These are phyloP conservation scores for Romanogobio albipinnatus DNA, from an alignment of 2,113 vertebrate species.

Conservation along the genomic window DNA sequence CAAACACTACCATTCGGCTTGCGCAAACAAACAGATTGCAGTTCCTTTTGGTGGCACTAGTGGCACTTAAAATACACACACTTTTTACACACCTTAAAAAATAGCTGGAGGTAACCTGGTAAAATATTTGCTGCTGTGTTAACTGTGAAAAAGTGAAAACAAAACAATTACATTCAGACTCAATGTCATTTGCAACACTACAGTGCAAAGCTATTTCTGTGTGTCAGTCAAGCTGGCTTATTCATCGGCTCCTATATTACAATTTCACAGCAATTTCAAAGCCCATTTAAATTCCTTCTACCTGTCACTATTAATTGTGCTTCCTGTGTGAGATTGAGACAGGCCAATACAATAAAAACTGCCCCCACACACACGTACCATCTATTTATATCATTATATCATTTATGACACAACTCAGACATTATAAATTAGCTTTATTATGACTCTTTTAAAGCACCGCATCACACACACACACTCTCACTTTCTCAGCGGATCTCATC, in stretches of 20 bases:
- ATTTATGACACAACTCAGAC: slow-evolving; percentile 8
- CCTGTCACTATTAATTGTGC: slow-evolving; percentile 36
- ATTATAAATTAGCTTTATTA: slow-evolving; percentile 3
- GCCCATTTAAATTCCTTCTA: slow-evolving; percentile 34
- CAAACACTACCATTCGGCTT: not conserved
- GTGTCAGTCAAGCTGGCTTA: not conserved
- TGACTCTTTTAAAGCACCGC: not conserved
- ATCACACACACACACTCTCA: not conserved
- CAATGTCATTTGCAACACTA: not conserved
- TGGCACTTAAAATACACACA: not conserved
- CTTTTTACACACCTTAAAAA: not conserved
- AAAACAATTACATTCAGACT: not conserved
- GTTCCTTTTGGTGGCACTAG: not conserved
- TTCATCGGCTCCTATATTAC: slow-evolving; percentile 9
- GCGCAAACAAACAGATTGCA: slow-evolving; percentile 6
- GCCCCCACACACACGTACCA: not conserved
- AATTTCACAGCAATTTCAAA: slow-evolving; percentile 44
- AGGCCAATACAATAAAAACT: not conserved
- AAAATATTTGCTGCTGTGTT: not conserved
- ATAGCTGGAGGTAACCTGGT: not conserved
- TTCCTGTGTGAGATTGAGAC: slow-evolving; percentile 7
- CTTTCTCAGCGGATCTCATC: slow-evolving; percentile 30
- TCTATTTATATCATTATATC: slow-evolving; percentile 7
- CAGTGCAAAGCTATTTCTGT: not conserved
- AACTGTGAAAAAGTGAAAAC: not conserved